Evolutionary conservation across 2,888 invertebrate species (phyloP).

Genomic region (Morpho achilles): DNA sequence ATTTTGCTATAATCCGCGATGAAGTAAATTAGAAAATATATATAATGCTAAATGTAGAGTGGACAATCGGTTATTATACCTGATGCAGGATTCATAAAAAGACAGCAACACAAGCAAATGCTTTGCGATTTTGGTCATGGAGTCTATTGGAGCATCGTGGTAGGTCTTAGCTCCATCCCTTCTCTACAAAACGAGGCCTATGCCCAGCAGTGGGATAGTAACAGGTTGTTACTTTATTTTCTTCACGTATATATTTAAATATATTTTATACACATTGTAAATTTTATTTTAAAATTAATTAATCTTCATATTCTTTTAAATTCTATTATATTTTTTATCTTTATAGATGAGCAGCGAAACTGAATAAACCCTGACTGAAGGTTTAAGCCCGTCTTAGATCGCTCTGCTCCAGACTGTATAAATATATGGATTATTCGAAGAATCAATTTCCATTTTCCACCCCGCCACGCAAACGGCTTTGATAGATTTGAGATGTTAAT

Average conservation of each 20-base stretch:
- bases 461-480: conserved; percentile 5
- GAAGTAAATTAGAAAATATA: too few relatives aligned
- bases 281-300: background rate
- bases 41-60: too few relatives aligned
- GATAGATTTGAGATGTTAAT: conserved; percentile 3
- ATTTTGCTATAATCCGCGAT: too few relatives aligned
- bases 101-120: too few relatives aligned
- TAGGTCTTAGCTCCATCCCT: too few relatives aligned
- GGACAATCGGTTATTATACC: too few relatives aligned
- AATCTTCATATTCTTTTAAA: conserved; percentile 7
- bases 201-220: too few relatives aligned
- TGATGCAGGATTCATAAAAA: too few relatives aligned
- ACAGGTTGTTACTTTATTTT: too few relatives aligned
- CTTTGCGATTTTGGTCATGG: too few relatives aligned
- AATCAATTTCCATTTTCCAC: conserved; percentile 21
- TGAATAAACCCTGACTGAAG: conserved; percentile 22
- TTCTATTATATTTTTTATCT: conserved; percentile 6
- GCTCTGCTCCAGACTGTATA: conserved; percentile 18
- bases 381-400: conserved; percentile 24
- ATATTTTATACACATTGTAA: background rate
- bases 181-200: too few relatives aligned
- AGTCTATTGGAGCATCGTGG: too few relatives aligned
- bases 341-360: conserved; percentile 9
- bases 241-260: background rate
- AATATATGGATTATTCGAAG: conserved; percentile 23